Evolutionary conservation across 2,797 vertebrate genomes (phyloP).

Genomic region (Lacerta bilineata): DNA sequence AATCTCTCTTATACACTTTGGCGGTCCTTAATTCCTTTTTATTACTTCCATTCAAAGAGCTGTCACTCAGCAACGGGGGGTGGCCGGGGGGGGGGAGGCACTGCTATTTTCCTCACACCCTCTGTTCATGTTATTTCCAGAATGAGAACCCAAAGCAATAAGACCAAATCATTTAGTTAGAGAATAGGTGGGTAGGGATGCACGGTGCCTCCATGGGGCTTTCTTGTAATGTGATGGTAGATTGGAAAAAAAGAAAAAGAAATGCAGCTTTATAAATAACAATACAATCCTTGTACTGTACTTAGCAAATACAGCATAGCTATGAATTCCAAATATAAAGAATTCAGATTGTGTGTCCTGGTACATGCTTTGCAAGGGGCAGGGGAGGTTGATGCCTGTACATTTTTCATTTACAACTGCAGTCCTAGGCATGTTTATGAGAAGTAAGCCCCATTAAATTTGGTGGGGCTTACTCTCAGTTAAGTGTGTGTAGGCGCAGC

Average conservation of each 20-base stretch:
- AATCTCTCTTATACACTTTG: conserved; percentile 26
- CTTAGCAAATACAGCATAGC: background rate
- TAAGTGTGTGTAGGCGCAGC: background rate
- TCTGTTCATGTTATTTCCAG: conserved; percentile 15
- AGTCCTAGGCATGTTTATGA: background rate
- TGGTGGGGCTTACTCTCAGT: background rate
- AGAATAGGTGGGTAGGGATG: background rate
- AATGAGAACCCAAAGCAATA: conserved; percentile 13
- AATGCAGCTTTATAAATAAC: conserved; percentile 5
- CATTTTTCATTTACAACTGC: background rate
- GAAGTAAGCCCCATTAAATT: background rate
- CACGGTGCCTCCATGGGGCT: background rate
- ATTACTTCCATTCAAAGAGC: conserved; percentile 41
- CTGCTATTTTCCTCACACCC: background rate
- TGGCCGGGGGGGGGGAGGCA: background rate
- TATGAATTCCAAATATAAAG: background rate
- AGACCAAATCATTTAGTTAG: conserved; percentile 21
- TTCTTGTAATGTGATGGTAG: conserved; percentile 9
- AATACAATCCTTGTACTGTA: background rate
- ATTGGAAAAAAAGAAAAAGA: background rate
- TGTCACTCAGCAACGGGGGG: conserved; percentile 16
- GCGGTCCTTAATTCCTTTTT: conserved; percentile 36
- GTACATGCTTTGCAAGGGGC: background rate
- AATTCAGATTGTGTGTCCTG: background rate
- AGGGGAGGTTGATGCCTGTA: too few species aligned